These are phyloP conservation scores for Helicorthomorpha holstii DNA, from an alignment of 1,140 invertebrate species.

Conservation along the genomic window DNA sequence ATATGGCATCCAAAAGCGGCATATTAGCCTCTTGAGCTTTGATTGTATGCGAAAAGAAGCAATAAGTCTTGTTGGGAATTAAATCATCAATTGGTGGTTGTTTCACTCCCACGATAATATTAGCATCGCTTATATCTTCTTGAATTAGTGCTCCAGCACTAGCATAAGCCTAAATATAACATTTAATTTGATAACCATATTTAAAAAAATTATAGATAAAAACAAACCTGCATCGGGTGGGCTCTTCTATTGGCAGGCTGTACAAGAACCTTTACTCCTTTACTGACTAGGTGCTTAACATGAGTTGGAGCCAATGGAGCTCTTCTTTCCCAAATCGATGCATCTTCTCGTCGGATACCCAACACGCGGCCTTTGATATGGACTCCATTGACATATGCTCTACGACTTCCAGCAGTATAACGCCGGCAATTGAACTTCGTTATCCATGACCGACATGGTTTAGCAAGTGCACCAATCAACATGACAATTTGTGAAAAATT, in stretches of 20 bases:
- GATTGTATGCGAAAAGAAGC: slow-evolving; percentile 97
- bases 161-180: slow-evolving; percentile 50
- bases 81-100: slow-evolving; percentile 87
- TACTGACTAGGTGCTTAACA: slow-evolving; percentile 65
- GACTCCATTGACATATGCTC: too few species aligned
- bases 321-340: slow-evolving; percentile 93
- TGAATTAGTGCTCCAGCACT: slow-evolving; percentile 77
- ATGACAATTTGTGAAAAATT: too few species aligned
- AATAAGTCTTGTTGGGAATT: slow-evolving; percentile 91
- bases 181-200: background rate
- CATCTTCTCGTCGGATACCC: slow-evolving; percentile 59
- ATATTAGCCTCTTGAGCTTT: slow-evolving; percentile 98
- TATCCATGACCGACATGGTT: too few species aligned
- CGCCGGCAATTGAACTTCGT: too few species aligned
- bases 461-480: too few species aligned
- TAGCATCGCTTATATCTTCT: slow-evolving; percentile 92
- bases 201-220: background rate
- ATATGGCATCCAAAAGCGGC: slow-evolving; percentile 84
- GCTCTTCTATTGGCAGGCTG: slow-evolving; percentile 94
- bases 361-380: too few species aligned
- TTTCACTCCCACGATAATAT: slow-evolving; percentile 93
- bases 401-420: too few species aligned
- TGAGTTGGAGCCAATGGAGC: slow-evolving; percentile 86
- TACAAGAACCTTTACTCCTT: slow-evolving; percentile 86
- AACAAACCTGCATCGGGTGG: slow-evolving; percentile 74